Evolutionary conservation across 2,113 vertebrate species (phyloP).

Genomic region (Oxyura jamaicensis): DNA sequence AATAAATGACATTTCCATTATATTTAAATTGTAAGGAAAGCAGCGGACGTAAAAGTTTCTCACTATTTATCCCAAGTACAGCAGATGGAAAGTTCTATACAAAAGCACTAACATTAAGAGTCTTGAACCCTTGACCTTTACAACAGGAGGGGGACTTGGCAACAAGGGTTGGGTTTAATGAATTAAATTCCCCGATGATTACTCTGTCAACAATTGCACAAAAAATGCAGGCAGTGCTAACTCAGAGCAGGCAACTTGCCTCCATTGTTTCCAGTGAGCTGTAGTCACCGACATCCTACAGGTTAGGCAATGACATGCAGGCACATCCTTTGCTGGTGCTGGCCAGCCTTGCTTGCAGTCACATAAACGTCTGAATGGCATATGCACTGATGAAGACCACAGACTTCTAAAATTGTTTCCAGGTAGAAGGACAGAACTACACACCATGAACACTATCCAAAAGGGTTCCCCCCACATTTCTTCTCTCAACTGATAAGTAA

Average conservation of each 20-base stretch:
- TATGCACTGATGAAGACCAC: neutral
- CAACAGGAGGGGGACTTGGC: neutral
- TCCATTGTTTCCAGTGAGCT: neutral
- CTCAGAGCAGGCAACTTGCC: neutral
- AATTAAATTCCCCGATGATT: neutral
- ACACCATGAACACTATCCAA: fast-evolving
- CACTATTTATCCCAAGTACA: neutral
- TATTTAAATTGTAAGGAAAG: neutral
- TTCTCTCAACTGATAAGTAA: fast-evolving
- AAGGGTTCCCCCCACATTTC: too few species aligned
- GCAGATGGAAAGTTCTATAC: neutral
- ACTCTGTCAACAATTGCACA: neutral
- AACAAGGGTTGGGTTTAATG: neutral
- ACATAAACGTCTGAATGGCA: fast-evolving
- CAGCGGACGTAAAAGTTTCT: neutral
- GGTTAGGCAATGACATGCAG: neutral
- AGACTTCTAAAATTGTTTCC: neutral
- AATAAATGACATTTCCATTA: neutral
- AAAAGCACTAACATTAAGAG: neutral
- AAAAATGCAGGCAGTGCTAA: neutral
- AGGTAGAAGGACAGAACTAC: neutral
- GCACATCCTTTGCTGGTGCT: neutral
- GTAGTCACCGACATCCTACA: neutral
- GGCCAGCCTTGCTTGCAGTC: neutral
- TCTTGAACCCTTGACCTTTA: neutral